Conservation (phyloP, 2,888 invertebrate genomes). For the Tetramorium bicarinatum region DNA sequence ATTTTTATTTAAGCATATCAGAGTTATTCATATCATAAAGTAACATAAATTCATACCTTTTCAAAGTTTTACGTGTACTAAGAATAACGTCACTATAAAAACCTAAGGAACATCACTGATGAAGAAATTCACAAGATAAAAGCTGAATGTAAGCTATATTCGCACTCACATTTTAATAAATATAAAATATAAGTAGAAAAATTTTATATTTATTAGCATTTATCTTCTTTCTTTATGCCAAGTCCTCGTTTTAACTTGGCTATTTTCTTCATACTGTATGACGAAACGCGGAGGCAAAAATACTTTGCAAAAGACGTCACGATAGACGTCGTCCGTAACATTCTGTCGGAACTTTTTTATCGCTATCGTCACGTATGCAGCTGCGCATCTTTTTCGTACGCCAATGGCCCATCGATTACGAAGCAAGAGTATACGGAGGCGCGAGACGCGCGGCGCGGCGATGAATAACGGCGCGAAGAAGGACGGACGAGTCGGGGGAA, state of each 20-base stretch:
- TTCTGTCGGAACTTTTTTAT: slow-evolving; percentile 7
- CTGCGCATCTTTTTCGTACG: slow-evolving; percentile 21
- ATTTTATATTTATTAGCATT: background rate
- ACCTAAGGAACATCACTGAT: background rate
- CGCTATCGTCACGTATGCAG: slow-evolving; percentile 37
- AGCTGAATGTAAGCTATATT: background rate
- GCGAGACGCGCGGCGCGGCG: slow-evolving; percentile 15
- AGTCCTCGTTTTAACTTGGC: background rate
- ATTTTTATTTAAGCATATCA: background rate
- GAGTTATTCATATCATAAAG: background rate
- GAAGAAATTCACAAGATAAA: background rate
- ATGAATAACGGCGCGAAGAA: slow-evolving; percentile 57
- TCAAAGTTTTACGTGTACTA: background rate
- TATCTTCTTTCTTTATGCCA: background rate
- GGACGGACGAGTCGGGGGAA: background rate
- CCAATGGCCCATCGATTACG: slow-evolving; percentile 42
- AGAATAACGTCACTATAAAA: background rate
- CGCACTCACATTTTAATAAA: background rate
- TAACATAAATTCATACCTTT: background rate
- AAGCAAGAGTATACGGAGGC: slow-evolving; percentile 13
- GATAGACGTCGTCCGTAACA: background rate
- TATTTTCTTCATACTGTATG: background rate
- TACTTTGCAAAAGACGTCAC: background rate
- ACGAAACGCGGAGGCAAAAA: background rate
- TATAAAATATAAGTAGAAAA: slow-evolving; percentile 7